Conservation (phyloP, 2,888 invertebrate species). For the Vesta saturnalis region DNA sequence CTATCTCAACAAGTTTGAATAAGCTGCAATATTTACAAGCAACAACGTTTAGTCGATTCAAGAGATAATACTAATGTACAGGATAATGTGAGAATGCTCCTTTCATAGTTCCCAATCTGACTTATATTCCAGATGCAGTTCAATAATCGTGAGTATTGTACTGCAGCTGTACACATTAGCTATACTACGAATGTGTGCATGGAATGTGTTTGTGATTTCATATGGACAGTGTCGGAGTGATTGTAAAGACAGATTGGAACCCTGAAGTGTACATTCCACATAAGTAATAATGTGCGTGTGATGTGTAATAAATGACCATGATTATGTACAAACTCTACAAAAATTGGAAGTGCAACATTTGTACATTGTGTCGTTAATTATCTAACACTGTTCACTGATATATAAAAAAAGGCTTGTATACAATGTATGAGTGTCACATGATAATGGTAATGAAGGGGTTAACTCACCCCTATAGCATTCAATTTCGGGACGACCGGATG, state of each 20-base stretch:
- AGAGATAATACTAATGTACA: constrained; percentile 55
- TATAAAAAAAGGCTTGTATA: constrained; percentile 42
- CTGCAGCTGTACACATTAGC: constrained; percentile 41
- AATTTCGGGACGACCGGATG: constrained; percentile 75
- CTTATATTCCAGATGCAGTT: constrained; percentile 59
- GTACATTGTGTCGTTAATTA: constrained; percentile 51
- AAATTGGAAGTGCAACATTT: constrained; percentile 56
- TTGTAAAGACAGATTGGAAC: constrained; percentile 69
- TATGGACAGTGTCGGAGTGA: constrained; percentile 26
- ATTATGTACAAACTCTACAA: constrained; percentile 47
- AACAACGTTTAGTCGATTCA: constrained; percentile 62
- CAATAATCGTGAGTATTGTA: constrained; percentile 31
- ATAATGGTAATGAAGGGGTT: constrained; percentile 28
- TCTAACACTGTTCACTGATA: constrained; percentile 47
- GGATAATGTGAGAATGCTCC: constrained; percentile 76
- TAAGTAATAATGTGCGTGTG: constrained; percentile 56
- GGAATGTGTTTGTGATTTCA: constrained; percentile 32
- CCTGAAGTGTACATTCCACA: constrained; percentile 73
- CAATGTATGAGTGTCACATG: constrained; percentile 41
- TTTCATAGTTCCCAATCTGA: constrained; percentile 84
- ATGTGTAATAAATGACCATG: constrained; percentile 55
- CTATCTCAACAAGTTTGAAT: constrained; percentile 60
- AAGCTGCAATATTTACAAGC: constrained; percentile 71
- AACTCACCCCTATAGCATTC: constrained; percentile 75
- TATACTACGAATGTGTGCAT: constrained; percentile 36